Evolutionary conservation across 2,797 vertebrate genomes (phyloP).

Genomic region (Poecilia gillii): DNA sequence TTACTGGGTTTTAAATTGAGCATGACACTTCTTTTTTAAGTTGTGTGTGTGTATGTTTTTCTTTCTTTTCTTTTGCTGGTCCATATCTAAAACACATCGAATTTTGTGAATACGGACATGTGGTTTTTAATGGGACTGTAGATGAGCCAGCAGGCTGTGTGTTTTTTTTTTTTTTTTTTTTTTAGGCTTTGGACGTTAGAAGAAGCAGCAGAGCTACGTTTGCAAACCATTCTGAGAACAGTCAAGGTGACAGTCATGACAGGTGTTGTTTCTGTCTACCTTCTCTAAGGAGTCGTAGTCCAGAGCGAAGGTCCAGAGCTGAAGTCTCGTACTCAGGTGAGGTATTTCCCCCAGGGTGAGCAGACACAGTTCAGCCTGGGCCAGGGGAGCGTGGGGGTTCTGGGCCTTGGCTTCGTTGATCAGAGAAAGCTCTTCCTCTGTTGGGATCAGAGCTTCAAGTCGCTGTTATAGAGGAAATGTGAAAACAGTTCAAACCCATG

Average conservation of each 20-base stretch:
- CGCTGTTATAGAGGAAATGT: conserved; percentile 56
- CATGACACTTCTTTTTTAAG: too few relatives aligned
- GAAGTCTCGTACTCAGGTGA: conserved; percentile 75
- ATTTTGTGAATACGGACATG: background rate
- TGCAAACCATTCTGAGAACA: background rate
- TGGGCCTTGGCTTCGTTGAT: conserved; percentile 75
- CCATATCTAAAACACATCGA: background rate
- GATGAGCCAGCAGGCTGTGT: background rate
- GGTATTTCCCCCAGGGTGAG: conserved; percentile 75
- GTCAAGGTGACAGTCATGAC: background rate
- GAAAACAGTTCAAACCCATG: conserved; percentile 1
- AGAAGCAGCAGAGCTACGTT: background rate
- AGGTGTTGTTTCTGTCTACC: conserved; percentile 54
- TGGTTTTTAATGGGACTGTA: background rate
- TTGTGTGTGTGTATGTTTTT: background rate
- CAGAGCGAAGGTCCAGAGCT: conserved; percentile 82
- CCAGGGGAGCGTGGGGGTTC: conserved; percentile 64
- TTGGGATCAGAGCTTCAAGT: conserved; percentile 75
- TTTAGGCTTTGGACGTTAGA: background rate
- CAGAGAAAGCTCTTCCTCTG: conserved; percentile 79
- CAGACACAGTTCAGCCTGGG: conserved; percentile 79
- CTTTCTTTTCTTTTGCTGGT: background rate
- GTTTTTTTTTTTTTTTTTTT: background rate
- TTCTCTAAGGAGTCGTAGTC: conserved; percentile 82
- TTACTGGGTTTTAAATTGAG: too few relatives aligned